These are phyloP conservation scores for Varanus komodoensis DNA, from an alignment of 2,113 vertebrate species.

Conservation along the genomic window DNA sequence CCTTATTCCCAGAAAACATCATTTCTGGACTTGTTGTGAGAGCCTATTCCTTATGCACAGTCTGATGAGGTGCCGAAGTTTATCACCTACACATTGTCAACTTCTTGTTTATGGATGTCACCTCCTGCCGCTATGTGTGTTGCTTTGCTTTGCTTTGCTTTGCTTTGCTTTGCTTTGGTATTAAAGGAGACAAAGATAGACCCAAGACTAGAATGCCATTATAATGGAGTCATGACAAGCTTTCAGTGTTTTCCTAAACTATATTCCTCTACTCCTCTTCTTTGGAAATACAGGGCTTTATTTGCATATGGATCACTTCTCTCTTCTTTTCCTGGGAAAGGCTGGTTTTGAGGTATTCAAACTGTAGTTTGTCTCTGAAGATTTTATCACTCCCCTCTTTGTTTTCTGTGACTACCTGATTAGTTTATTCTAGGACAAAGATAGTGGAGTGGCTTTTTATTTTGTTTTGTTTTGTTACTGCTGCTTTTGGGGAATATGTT, in stretches of 20 bases:
- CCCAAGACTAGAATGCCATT: conserved; percentile 57
- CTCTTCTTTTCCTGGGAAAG: conserved; percentile 43
- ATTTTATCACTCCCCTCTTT: conserved; percentile 64
- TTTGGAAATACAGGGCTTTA: conserved; percentile 61
- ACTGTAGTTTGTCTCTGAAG: conserved; percentile 61
- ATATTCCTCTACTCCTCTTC: conserved; percentile 58
- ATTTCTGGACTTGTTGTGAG: background rate
- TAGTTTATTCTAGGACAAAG: conserved; percentile 67
- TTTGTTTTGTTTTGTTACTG: conserved; percentile 49
- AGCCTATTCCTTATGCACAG: conserved; percentile 9
- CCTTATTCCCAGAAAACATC: background rate
- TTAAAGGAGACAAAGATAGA: conserved; percentile 66
- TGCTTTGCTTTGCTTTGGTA: conserved; percentile 50
- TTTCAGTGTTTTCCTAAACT: conserved; percentile 61
- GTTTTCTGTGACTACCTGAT: conserved; percentile 64
- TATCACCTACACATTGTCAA: conserved; percentile 47
- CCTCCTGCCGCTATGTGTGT: conserved; percentile 23
- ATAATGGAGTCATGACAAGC: conserved; percentile 64
- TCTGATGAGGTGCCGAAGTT: conserved; percentile 61
- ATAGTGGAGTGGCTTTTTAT: conserved; percentile 50
- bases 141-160: conserved; percentile 15
- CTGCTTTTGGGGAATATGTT: conserved; percentile 67
- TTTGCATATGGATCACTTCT: conserved; percentile 74
- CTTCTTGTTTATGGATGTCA: conserved; percentile 52
- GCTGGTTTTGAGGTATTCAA: conserved; percentile 55